Evolutionary conservation across 2,797 vertebrate genomes (phyloP), one percentile per base, ranked within the genome.

Genomic region (Aphelocoma californica): DNA sequence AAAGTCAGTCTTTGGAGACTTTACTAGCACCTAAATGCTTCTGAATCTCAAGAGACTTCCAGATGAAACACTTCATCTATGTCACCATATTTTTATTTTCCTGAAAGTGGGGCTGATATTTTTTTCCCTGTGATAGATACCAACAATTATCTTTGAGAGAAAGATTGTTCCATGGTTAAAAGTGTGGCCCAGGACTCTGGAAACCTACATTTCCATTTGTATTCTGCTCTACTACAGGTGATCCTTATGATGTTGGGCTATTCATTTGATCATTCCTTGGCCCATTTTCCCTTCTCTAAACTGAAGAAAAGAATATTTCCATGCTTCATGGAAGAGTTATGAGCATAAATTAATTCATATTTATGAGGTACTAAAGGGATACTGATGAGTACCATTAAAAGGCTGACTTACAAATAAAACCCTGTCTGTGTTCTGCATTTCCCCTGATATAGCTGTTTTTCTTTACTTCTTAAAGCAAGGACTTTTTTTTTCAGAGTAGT

Each of bases 331-430:
- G 65, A 82, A 62, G 56, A 94, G 32, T 92, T 88, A 88, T 26
- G 26, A 87, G n/a, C 58, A 82, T 60, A 82, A 88, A 95, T 65
- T 51, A 91, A 94, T 88, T 90, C 36, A 73, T 90, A 95, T 87
- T 95, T 92, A 88, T 96, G 77, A 90, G 73, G 58, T 87, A 67
- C 65, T 89, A 70, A 83, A 81, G 18, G 50, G 36, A 84, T 94
- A 93, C 74, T 93, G 78, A 87, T 48, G 56, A 93, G 36, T 47
- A 88, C 58, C 42, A 77, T 81, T 80, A 91, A 92, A 95, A 89
- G 50, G 28, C 66, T 88, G 81, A 92, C 56, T 81, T 87, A 82
- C 36, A 91, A 91, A 92, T 54, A 93, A 84, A 95, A 77, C 18
- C 12, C 25, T 77, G 45, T 92, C 92, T 94, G 61, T 84, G 58